Conservation (phyloP, 2,888 invertebrate genomes). For the Elmis aenea region DNA sequence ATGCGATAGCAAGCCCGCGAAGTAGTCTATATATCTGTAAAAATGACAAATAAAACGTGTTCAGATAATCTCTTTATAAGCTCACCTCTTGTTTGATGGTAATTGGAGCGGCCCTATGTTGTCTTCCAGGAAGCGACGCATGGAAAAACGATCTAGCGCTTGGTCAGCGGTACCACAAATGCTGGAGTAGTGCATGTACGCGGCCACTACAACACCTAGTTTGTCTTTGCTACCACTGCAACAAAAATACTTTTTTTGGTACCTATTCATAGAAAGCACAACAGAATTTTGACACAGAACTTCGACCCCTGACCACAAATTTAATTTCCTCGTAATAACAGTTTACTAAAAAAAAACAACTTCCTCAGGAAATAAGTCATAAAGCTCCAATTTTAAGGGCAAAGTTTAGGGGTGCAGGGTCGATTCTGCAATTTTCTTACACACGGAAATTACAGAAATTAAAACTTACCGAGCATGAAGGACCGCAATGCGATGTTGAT, state of each 20-base stretch:
- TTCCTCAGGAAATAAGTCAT: too few species aligned
- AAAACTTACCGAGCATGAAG: conserved; percentile 72
- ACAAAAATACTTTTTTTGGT: conserved; percentile 19
- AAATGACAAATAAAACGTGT: conserved; percentile 15
- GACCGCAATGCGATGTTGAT: conserved; percentile 80
- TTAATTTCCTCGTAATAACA: too few species aligned
- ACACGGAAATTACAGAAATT: conserved; percentile 3
- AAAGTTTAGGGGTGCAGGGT: too few species aligned
- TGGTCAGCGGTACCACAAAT: conserved; percentile 82
- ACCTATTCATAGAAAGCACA: too few species aligned
- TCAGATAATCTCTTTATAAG: neutral
- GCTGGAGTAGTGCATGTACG: conserved; percentile 91
- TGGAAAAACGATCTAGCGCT: conserved; percentile 87
- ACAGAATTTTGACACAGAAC: too few species aligned
- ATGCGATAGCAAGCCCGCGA: conserved; percentile 83
- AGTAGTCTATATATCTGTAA: conserved; percentile 85
- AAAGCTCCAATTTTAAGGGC: too few species aligned
- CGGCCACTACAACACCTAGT: conserved; percentile 81
- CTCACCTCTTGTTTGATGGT: conserved; percentile 70
- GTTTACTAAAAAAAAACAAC: too few species aligned
- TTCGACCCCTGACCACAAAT: too few species aligned
- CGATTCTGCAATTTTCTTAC: too few species aligned
- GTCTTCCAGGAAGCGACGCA: conserved; percentile 85
- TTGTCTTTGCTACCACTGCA: conserved; percentile 78
- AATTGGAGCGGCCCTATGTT: conserved; percentile 65